Percentiles rank a stretch among this genome's conserved stretches.
phyloP scores from a whole-genome alignment of 1,140 invertebrate genomes.

The Drosophila insularis region DNA sequence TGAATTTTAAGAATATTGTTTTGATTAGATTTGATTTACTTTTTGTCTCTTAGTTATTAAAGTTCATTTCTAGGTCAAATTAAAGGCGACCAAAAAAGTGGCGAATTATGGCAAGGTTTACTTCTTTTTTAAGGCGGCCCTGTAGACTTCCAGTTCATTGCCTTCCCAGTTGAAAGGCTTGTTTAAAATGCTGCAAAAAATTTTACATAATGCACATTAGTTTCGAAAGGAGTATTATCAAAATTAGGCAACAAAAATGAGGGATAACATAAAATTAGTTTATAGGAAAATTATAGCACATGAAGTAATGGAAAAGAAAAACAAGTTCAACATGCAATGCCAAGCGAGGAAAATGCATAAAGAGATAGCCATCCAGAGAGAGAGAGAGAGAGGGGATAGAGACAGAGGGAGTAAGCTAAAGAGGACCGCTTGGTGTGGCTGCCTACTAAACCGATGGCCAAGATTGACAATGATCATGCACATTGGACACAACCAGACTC shows the following conservation, averaged over 20 bases:
- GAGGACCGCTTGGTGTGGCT: constrained; percentile 29
- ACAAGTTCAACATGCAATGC: constrained; percentile 54
- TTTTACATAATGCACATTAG: constrained; percentile 44
- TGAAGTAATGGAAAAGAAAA: constrained; percentile 30
- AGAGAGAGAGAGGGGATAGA: no score
- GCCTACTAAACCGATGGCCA: constrained; percentile 78
- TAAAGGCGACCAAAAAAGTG: neutral
- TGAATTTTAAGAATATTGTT: neutral
- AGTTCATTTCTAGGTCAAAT: constrained; percentile 38
- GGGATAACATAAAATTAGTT: constrained; percentile 13
- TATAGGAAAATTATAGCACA: constrained; percentile 1
- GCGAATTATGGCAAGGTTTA: neutral
- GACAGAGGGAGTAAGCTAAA: no score
- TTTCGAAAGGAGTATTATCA: constrained; percentile 26
- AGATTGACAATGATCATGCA: constrained; percentile 75
- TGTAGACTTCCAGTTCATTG: constrained; percentile 67
- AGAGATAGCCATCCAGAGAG: constrained; percentile 10
- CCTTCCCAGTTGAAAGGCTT: constrained; percentile 78
- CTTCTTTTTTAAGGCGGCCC: constrained; percentile 62
- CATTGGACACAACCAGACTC: constrained; percentile 7
- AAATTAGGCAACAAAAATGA: constrained; percentile 43
- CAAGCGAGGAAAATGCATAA: constrained; percentile 8
- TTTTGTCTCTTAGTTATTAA: constrained; percentile 6
- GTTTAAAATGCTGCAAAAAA: constrained; percentile 61
- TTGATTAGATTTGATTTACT: constrained; percentile 11